Evolutionary conservation across 2,888 invertebrate species (phyloP), one percentile per base, ranked within the genome.

Genomic region (Linnaemya tessellans): DNA sequence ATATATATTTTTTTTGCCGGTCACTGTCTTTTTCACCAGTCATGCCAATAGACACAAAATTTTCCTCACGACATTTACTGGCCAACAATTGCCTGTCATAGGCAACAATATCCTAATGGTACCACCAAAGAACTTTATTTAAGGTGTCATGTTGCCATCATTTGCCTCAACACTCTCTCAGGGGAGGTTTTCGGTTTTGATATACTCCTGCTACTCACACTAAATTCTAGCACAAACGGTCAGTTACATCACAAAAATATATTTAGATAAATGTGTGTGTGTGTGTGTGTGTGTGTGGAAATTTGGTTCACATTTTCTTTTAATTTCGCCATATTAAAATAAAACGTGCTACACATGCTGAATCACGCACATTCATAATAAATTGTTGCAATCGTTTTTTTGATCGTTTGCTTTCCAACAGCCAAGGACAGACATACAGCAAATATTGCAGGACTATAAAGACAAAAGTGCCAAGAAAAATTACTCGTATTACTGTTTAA

Each of bases 311-410:
- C 60, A 15, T 78, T 58, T 71, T 60, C 56, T 35, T 58, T n/a
- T 68, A 5, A 13, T 51, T 43, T 64, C 2, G n/a, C 35, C 20
- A n/a, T 9, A 60, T n/a, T 49, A 11, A 49, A 67, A 15, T 70
- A 75, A 60, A 75, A 64, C 84, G 80, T 84, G 77, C 30, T 67
- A 73, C 80, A 73, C 43, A 75, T 71, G 81, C 81, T 74, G 68
- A 74, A 81, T 74, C 81, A 84, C 78, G 78, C 78, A 81, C 49
- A 71, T 71, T 68, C 56, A 60, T 70, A 56, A 84, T 84, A 84
- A 80, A 80, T 81, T 80, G 67, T 78, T 46, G 43, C 18, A 35
- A 65, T 13, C 3, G 41, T 15, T 30, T 65, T 60, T 51, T 65
- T 67, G 18, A 10, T 60, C 46, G 30, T 22, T 25, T 43, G 11